phyloP scores from a whole-genome alignment of 2,113 vertebrate species.

The Nesoenas mayeri region DNA sequence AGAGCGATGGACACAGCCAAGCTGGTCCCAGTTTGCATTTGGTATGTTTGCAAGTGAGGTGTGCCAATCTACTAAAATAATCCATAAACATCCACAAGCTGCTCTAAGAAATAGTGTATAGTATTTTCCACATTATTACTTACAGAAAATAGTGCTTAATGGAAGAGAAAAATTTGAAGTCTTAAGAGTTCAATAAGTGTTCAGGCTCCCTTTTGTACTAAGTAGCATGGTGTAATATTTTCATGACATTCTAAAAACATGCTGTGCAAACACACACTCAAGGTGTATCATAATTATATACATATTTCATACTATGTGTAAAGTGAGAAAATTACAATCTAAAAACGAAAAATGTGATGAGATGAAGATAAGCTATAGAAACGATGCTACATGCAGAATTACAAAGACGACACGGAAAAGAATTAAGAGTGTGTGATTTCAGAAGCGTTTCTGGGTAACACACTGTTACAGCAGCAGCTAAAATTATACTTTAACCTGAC shows the following conservation, averaged over 20 bases:
- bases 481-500: not conserved
- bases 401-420: not conserved
- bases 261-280: not conserved
- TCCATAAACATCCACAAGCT: not conserved
- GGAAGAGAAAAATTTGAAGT: not conserved
- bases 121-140: not conserved
- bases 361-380: not conserved
- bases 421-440: not conserved
- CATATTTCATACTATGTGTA: accelerated
- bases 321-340: not conserved
- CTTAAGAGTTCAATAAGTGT: not conserved
- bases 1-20: not conserved
- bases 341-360: accelerated
- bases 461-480: not conserved
- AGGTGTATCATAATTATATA: accelerated
- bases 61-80: not conserved
- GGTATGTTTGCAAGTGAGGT: not conserved
- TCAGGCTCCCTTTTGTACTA: not conserved
- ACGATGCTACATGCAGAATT: not conserved
- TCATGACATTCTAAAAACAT: not conserved
- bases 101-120: not conserved
- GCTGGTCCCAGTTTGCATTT: not conserved
- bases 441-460: not conserved
- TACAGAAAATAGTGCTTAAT: not conserved
- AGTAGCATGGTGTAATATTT: not conserved